Conservation (phyloP, 2,797 vertebrate species). For the Diglossa cyanea region DNA sequence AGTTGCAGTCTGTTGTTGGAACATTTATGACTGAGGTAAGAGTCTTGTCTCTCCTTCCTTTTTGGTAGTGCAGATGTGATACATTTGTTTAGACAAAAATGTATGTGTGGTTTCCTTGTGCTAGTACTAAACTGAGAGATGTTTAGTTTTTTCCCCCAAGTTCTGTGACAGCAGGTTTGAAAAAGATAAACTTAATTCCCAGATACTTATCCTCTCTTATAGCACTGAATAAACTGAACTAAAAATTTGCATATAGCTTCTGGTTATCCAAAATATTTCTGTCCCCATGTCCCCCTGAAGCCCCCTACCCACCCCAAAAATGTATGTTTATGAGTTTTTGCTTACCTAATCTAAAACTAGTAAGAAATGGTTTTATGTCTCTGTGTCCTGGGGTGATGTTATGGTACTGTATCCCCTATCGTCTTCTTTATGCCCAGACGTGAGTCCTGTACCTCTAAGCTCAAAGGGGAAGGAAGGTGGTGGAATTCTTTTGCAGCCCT, state of each 20-base stretch:
- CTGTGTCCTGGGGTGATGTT: not conserved
- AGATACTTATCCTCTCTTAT: not conserved
- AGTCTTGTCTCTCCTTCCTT: not conserved
- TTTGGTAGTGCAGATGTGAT: not conserved
- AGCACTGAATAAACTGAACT: not conserved
- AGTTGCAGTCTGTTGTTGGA: rapidly evolving
- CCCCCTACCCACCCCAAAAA: not conserved
- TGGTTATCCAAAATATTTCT: not conserved
- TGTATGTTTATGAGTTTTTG: not conserved
- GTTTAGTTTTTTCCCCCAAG: not conserved
- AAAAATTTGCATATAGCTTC: not conserved
- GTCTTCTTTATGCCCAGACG: not conserved
- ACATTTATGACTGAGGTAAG: not conserved
- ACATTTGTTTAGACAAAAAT: not conserved
- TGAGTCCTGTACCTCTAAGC: not conserved
- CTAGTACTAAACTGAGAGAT: not conserved
- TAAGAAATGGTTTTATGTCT: not conserved
- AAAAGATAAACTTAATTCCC: not conserved
- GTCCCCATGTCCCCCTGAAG: not conserved
- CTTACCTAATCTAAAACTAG: not conserved
- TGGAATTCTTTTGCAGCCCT: not conserved
- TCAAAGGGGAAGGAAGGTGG: rapidly evolving
- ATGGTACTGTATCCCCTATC: too few relatives aligned
- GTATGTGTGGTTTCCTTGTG: not conserved
- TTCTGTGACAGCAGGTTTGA: not conserved